A percentile compares a stretch with the other conserved stretches of the same genome.
Conservation (phyloP, 1,140 invertebrate species). For the Hyposmocoma kahamanoa region DNA sequence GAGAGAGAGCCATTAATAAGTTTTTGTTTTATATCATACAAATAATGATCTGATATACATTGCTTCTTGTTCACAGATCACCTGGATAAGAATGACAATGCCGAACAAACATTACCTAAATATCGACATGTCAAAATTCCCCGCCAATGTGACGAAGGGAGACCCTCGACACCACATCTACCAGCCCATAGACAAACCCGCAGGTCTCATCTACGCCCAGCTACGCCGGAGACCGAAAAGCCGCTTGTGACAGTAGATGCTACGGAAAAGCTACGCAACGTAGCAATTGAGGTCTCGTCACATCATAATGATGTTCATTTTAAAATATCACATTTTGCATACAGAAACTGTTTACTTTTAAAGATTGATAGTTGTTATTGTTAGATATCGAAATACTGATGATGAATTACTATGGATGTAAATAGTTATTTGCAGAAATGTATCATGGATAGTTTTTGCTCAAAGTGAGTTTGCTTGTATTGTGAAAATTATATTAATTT, state of each 20-base stretch:
- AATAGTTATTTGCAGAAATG: too few relatives aligned
- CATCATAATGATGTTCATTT: neutral
- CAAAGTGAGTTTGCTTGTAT: too few relatives aligned
- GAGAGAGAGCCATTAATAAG: too few relatives aligned
- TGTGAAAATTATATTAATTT: too few relatives aligned
- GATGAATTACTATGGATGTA: too few relatives aligned
- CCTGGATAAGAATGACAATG: constrained; percentile 82
- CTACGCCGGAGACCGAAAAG: constrained; percentile 76
- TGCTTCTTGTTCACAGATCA: constrained; percentile 69
- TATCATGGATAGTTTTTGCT: too few relatives aligned
- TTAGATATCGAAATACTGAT: too few relatives aligned
- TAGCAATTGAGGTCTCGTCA: constrained; percentile 10
- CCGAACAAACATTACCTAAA: constrained; percentile 87
- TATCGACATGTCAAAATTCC: constrained; percentile 82
- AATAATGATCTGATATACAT: too few relatives aligned
- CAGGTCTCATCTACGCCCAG: constrained; percentile 83
- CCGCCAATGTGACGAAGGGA: constrained; percentile 74
- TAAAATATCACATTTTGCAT: too few relatives aligned
- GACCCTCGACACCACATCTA: constrained; percentile 80
- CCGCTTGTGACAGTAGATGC: constrained; percentile 56
- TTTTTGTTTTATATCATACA: too few relatives aligned
- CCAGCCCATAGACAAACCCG: constrained; percentile 82
- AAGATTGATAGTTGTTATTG: too few relatives aligned
- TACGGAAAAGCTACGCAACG: constrained; percentile 16
- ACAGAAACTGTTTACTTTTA: too few relatives aligned